Evolutionary conservation across 37 sponge, comb jelly and placozoan species (phyloP).

Genomic region (Oscarella lobularis): DNA sequence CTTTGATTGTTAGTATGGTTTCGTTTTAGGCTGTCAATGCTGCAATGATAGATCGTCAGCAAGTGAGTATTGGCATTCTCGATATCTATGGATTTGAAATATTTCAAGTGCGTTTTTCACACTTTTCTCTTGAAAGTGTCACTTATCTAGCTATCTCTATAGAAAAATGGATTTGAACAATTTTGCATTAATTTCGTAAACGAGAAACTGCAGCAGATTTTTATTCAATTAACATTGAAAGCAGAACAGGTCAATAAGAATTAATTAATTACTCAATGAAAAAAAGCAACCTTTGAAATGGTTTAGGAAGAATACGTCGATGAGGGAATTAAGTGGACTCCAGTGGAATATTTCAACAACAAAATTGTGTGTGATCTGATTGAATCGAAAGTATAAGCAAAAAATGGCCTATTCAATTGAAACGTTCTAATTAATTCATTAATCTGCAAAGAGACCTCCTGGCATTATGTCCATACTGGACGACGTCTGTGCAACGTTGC

Average conservation of each 20-base stretch:
- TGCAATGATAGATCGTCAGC: slow-evolving; percentile 71
- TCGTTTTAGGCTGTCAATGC: slow-evolving; percentile 56
- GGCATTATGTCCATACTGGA: slow-evolving; percentile 88
- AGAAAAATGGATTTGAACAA: slow-evolving; percentile 99
- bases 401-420: not conserved
- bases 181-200: slow-evolving; percentile 99
- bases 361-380: slow-evolving; percentile 94
- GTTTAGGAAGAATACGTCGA: slow-evolving; percentile 85
- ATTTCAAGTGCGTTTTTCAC: slow-evolving; percentile 47
- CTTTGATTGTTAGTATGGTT: not conserved
- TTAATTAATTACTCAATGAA: not conserved
- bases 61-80: slow-evolving; percentile 72
- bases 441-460: slow-evolving; percentile 66
- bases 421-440: not conserved
- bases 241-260: slow-evolving; percentile 65
- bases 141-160: not conserved
- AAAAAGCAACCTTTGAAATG: not conserved
- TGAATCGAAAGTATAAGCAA: slow-evolving; percentile 65
- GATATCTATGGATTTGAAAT: slow-evolving; percentile 99
- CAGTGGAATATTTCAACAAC: slow-evolving; percentile 97
- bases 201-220: slow-evolving; percentile 98
- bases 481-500: slow-evolving; percentile 94
- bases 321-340: slow-evolving; percentile 93
- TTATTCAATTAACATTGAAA: slow-evolving; percentile 92
- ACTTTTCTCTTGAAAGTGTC: not conserved